A percentile compares a stretch with the other conserved stretches of the same genome.
Evolutionary conservation across 2,888 invertebrate genomes (phyloP).

Genomic region (Melinaea menophilus): DNA sequence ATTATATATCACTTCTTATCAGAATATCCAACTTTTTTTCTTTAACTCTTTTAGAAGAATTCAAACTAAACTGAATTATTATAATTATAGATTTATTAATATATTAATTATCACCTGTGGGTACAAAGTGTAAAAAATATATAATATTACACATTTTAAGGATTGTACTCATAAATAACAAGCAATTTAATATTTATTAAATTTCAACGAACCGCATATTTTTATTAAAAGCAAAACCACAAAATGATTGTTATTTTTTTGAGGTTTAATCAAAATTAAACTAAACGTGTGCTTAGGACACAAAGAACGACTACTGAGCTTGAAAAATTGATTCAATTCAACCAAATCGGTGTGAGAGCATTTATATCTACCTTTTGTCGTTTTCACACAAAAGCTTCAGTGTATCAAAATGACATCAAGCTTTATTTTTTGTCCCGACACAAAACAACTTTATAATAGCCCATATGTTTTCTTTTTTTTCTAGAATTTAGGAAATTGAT

Average conservation of each 20-base stretch:
- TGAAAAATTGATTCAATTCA: conserved; percentile 76
- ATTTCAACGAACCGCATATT: too few species aligned
- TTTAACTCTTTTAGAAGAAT: too few species aligned
- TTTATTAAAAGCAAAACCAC: too few species aligned
- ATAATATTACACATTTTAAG: too few species aligned
- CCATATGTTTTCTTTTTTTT: conserved; percentile 62
- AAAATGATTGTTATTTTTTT: conserved; percentile 26
- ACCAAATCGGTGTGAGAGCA: conserved; percentile 57
- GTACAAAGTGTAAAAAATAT: too few species aligned
- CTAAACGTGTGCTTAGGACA: conserved; percentile 48
- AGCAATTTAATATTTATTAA: too few species aligned
- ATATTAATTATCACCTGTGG: too few species aligned
- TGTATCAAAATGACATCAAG: conserved; percentile 78
- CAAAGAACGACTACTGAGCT: conserved; percentile 73
- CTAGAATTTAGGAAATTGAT: conserved; percentile 65
- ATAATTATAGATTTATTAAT: too few species aligned
- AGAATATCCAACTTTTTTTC: too few species aligned
- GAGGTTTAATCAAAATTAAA: conserved; percentile 49
- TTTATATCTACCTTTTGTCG: conserved; percentile 51
- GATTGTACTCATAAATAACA: too few species aligned
- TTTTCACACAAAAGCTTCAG: conserved; percentile 58
- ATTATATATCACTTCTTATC: too few species aligned
- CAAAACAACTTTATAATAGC: conserved; percentile 69
- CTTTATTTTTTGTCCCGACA: conserved; percentile 59
- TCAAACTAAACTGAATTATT: too few species aligned